These are phyloP conservation scores for Drosophila funebris DNA, from an alignment of 1,140 invertebrate species.

Conservation along the genomic window DNA sequence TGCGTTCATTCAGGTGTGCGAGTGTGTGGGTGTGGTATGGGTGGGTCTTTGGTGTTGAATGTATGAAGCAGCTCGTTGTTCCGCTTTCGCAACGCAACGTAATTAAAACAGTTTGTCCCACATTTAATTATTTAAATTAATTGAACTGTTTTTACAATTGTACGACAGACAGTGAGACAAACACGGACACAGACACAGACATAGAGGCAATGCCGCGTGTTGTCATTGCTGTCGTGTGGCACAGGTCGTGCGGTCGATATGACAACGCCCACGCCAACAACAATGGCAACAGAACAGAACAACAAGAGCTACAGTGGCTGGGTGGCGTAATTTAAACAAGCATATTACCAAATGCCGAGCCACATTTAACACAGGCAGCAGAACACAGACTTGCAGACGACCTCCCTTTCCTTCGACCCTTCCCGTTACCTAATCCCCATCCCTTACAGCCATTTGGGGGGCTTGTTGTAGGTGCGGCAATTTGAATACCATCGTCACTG, in stretches of 20 bases:
- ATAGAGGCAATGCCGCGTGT: background rate
- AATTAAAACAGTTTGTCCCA: slow-evolving; percentile 76
- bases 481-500: slow-evolving; percentile 70
- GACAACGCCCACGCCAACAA: slow-evolving; percentile 66
- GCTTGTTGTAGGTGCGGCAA: slow-evolving; percentile 64
- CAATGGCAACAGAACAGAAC: slow-evolving; percentile 11
- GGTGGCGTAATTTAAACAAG: slow-evolving; percentile 73
- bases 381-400: slow-evolving; percentile 14
- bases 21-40: background rate
- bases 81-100: slow-evolving; percentile 47
- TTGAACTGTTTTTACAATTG: slow-evolving; percentile 79
- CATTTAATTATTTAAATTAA: slow-evolving; percentile 81
- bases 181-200: background rate
- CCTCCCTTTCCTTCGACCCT: background rate
- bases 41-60: background rate
- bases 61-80: slow-evolving; percentile 14
- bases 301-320: slow-evolving; percentile 11
- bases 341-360: slow-evolving; percentile 74
- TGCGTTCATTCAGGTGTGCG: background rate
- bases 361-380: slow-evolving; percentile 52
- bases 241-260: slow-evolving; percentile 75
- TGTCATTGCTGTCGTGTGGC: slow-evolving; percentile 48
- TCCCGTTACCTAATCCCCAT: background rate
- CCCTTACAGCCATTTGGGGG: background rate
- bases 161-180: background rate